A percentile compares a stretch with the other conserved stretches of the same genome.
Evolutionary conservation across 2,113 vertebrate species (phyloP).

Genomic region (Lampris megalopsis): DNA sequence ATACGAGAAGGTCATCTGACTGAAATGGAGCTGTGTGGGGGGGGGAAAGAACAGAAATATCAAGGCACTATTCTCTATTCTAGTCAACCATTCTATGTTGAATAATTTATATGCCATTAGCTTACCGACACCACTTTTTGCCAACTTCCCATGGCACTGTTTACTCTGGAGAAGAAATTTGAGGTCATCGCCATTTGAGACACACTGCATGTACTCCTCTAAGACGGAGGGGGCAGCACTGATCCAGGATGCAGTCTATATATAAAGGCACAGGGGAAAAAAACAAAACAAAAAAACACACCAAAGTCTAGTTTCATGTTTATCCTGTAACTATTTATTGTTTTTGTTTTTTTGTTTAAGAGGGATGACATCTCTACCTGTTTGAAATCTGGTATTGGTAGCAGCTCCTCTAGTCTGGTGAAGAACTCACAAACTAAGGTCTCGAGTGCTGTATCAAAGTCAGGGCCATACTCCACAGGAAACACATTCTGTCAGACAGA

Average conservation of each 20-base stretch:
- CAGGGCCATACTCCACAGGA: conserved; percentile 86
- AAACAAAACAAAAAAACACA: not conserved
- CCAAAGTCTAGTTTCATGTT: not conserved
- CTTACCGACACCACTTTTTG: conserved; percentile 74
- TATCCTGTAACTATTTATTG: not conserved
- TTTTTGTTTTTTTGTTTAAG: not conserved
- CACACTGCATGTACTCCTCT: conserved; percentile 81
- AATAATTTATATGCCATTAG: not conserved
- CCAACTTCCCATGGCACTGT: conserved; percentile 78
- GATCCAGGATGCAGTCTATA: conserved; percentile 80
- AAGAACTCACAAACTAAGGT: conserved; percentile 87
- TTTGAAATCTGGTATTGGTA: conserved; percentile 83
- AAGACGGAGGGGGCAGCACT: conserved; percentile 76
- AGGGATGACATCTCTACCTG: conserved; percentile 63
- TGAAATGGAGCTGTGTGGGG: conserved; percentile 65
- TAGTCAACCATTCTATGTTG: not conserved
- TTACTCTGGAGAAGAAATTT: conserved; percentile 81
- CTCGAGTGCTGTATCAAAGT: conserved; percentile 85
- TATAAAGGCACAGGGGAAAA: not conserved
- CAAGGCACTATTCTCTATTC: not conserved
- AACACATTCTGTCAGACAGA: conserved; percentile 78
- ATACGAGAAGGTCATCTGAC: conserved; percentile 76
- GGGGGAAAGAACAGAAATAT: not conserved
- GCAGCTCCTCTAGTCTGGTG: conserved; percentile 83
- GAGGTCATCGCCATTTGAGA: conserved; percentile 77